Evolutionary conservation across 2,113 vertebrate genomes (phyloP).

Genomic region (Ancistrus triradiatus): DNA sequence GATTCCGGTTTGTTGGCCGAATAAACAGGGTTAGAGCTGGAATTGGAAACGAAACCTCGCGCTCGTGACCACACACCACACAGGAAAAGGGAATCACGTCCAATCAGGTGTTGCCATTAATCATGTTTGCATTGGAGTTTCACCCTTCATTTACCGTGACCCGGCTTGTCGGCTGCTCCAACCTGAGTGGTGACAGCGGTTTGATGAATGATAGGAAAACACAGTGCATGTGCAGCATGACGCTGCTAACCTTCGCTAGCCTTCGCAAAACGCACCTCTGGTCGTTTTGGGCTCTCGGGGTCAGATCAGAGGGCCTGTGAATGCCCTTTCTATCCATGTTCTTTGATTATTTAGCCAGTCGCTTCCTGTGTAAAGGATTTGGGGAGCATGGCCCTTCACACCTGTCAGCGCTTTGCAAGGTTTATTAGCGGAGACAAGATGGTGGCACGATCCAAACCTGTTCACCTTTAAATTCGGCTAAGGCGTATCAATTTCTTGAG

Average conservation of each 20-base stretch:
- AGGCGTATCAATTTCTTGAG: no score
- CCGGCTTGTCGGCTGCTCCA: constrained; percentile 57
- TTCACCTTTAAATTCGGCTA: constrained; percentile 41
- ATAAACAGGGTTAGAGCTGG: constrained; percentile 34
- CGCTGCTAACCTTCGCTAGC: constrained; percentile 1
- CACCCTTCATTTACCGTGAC: constrained; percentile 63
- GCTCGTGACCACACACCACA: constrained; percentile 65
- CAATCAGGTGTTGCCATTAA: constrained; percentile 71
- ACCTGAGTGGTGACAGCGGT: constrained; percentile 69
- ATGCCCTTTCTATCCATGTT: constrained; percentile 15
- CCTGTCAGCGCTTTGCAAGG: constrained; percentile 58
- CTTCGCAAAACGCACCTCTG: constrained; percentile 58
- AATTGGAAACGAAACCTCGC: constrained; percentile 57
- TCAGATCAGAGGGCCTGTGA: constrained; percentile 51
- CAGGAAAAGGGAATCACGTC: constrained; percentile 74
- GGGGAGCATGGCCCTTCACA: constrained; percentile 51
- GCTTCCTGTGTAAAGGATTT: constrained; percentile 40
- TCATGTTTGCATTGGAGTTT: constrained; percentile 68
- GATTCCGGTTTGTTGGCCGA: constrained; percentile 29
- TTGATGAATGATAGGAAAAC: constrained; percentile 77
- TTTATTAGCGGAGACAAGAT: constrained; percentile 33
- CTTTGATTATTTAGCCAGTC: constrained; percentile 54
- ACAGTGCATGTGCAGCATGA: constrained; percentile 48
- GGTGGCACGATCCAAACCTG: constrained; percentile 40
- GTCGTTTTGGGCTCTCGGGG: constrained; percentile 48